Percentiles rank a stretch among this genome's conserved stretches.
phyloP scores from a whole-genome alignment of 2,888 invertebrate genomes.

The Lycaena phlaeas region DNA sequence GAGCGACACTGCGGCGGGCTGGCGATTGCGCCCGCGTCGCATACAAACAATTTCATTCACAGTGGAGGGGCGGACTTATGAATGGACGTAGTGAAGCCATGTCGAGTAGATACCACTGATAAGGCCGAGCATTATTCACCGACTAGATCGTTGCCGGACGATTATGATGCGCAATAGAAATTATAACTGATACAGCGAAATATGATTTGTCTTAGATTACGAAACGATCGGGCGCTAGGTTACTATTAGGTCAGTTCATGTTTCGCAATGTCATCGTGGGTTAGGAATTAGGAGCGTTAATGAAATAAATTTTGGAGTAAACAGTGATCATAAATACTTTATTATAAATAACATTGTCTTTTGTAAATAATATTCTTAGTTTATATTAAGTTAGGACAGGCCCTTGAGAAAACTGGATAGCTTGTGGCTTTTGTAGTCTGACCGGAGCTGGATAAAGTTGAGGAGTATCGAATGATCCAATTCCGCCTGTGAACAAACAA shows the following conservation, averaged over 20 bases:
- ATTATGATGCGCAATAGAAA: conserved; percentile 18
- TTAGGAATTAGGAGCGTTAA: not conserved
- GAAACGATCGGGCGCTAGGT: conserved; percentile 26
- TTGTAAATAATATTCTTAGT: not conserved
- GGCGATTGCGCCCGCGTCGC: conserved; percentile 54
- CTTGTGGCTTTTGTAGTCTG: conserved; percentile 94
- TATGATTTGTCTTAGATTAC: conserved; percentile 20
- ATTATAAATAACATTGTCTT: conserved; percentile 1
- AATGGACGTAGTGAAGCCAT: conserved; percentile 66
- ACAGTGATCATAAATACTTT: conserved; percentile 1
- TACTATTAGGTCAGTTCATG: not conserved
- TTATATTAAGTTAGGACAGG: conserved; percentile 40
- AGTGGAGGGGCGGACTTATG: conserved; percentile 58
- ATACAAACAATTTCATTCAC: conserved; percentile 51
- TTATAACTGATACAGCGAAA: conserved; percentile 4
- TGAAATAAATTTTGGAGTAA: not conserved
- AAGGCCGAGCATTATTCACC: conserved; percentile 51
- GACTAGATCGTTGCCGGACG: conserved; percentile 21
- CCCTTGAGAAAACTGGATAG: conserved; percentile 77
- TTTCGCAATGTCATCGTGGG: conserved; percentile 4
- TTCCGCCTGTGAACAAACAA: conserved; percentile 78
- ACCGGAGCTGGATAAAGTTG: conserved; percentile 94
- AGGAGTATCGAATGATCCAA: conserved; percentile 91
- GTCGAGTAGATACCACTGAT: conserved; percentile 61
- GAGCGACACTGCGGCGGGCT: conserved; percentile 39